These are phyloP conservation scores for Hydrochoerus hydrochaeris DNA, from an alignment of 2,113 vertebrate genomes.

Conservation along the genomic window DNA sequence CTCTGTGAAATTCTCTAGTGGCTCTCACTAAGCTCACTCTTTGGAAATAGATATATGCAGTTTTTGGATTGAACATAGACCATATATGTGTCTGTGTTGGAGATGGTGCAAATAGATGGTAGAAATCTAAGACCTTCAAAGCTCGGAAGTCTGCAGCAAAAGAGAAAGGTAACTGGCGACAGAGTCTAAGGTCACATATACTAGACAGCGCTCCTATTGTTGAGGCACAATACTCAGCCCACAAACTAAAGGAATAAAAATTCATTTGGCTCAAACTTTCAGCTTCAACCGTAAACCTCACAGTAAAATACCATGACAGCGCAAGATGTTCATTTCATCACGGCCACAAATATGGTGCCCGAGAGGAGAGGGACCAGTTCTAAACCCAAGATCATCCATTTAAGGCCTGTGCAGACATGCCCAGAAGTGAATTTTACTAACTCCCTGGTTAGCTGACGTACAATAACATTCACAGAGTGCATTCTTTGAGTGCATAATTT, in stretches of 20 bases:
- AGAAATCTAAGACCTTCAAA: neutral
- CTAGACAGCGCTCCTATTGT: neutral
- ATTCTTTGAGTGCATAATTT: neutral
- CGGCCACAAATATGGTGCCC: neutral
- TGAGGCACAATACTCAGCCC: neutral
- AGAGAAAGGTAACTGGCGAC: neutral
- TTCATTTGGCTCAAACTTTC: neutral
- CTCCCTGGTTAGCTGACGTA: neutral
- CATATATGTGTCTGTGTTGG: neutral
- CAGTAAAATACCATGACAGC: neutral
- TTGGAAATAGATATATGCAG: neutral
- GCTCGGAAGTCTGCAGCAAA: fast-evolving
- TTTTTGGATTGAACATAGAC: neutral
- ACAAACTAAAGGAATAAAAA: neutral
- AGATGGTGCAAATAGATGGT: neutral
- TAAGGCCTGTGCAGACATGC: neutral
- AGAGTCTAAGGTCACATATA: neutral
- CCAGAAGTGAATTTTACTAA: neutral
- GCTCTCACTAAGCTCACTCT: neutral
- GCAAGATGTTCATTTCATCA: neutral
- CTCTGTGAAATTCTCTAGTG: neutral
- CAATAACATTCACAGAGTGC: neutral
- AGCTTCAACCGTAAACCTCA: neutral
- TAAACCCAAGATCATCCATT: neutral
- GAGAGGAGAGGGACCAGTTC: neutral